These are phyloP conservation scores for Phocoena phocoena DNA, from an alignment of 2,113 vertebrate genomes.

Conservation along the genomic window DNA sequence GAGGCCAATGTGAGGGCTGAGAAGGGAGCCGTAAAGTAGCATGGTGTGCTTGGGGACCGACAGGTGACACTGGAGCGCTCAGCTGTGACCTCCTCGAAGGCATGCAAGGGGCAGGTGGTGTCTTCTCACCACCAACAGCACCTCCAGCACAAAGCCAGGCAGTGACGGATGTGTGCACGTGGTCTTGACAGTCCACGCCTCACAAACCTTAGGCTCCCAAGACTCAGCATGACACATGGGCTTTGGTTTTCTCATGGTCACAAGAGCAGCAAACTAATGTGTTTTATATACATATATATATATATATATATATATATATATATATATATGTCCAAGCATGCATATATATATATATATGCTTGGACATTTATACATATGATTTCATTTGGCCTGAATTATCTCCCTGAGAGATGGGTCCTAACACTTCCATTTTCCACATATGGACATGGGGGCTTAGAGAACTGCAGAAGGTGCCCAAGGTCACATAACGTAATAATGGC, in stretches of 20 bases:
- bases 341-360: background rate
- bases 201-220: background rate
- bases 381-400: background rate
- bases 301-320: too few species aligned
- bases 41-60: fast-evolving
- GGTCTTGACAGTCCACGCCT: background rate
- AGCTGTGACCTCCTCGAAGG: background rate
- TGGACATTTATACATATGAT: background rate
- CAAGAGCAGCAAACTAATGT: background rate
- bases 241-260: background rate
- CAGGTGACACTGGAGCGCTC: background rate
- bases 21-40: background rate
- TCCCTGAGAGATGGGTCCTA: background rate
- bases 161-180: fast-evolving
- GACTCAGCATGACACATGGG: background rate
- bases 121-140: background rate
- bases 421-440: background rate
- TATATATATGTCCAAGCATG: background rate
- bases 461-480: background rate
- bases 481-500: background rate
- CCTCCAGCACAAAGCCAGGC: background rate
- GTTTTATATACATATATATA: too few species aligned
- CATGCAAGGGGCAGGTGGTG: background rate
- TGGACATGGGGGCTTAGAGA: background rate
- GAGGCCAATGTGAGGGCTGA: background rate